Conservation (phyloP, 1,140 invertebrate genomes). For the Drosophila malerkotliana region DNA sequence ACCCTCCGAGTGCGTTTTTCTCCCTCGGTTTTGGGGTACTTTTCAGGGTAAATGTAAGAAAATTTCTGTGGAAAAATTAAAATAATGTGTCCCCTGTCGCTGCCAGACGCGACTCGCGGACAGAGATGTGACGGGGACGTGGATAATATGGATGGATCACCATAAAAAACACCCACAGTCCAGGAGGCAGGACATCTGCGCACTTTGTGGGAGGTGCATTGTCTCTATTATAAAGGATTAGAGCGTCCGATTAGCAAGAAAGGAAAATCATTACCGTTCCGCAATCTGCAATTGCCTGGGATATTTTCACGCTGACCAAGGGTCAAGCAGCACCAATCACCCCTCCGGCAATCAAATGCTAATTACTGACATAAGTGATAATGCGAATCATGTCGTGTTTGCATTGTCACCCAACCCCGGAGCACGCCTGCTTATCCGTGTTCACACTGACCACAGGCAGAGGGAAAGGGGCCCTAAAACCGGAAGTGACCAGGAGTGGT, state of each 20-base stretch:
- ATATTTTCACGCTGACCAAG: neutral
- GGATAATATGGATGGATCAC: neutral
- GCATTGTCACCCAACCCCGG: slow-evolving; percentile 23
- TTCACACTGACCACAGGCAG: slow-evolving; percentile 46
- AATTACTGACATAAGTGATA: slow-evolving; percentile 71
- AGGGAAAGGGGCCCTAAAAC: slow-evolving; percentile 11
- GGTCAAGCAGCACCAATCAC: slow-evolving; percentile 7
- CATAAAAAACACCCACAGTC: neutral
- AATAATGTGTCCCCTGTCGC: slow-evolving; percentile 83
- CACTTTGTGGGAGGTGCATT: neutral
- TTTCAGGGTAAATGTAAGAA: slow-evolving; percentile 55
- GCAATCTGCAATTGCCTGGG: too few species aligned
- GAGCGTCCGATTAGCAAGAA: neutral
- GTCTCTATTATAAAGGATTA: neutral
- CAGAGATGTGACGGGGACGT: slow-evolving; percentile 2
- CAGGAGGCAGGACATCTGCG: neutral
- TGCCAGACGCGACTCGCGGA: slow-evolving; percentile 58
- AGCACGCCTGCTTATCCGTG: slow-evolving; percentile 60
- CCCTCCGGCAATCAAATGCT: slow-evolving; percentile 10
- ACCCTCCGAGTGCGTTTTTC: slow-evolving; percentile 54
- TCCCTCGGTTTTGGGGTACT: slow-evolving; percentile 55
- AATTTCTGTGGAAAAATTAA: slow-evolving; percentile 69
- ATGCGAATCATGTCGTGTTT: slow-evolving; percentile 66
- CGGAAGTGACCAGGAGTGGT: slow-evolving; percentile 51
- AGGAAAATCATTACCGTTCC: neutral